These are phyloP conservation scores for Hesperia comma DNA, from an alignment of 2,888 invertebrate species.

Conservation along the genomic window DNA sequence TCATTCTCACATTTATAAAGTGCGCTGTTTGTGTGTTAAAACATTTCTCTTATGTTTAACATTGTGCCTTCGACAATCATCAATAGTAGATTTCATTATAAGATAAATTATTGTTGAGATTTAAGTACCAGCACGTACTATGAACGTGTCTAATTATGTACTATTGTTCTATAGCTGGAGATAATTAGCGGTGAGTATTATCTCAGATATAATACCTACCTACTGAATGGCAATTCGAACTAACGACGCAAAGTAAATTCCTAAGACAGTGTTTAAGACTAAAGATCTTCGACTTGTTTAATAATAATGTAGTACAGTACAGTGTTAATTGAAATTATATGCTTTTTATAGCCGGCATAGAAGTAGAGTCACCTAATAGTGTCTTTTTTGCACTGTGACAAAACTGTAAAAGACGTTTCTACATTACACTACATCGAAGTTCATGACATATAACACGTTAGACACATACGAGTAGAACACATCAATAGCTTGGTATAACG, in stretches of 20 bases:
- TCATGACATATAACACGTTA: too few relatives aligned
- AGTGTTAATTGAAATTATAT: too few relatives aligned
- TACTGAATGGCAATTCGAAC: background rate
- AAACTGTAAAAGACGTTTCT: too few relatives aligned
- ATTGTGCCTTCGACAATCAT: background rate
- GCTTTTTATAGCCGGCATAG: too few relatives aligned
- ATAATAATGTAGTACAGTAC: too few relatives aligned
- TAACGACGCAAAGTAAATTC: background rate
- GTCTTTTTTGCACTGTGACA: too few relatives aligned
- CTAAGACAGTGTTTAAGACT: background rate
- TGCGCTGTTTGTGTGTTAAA: background rate
- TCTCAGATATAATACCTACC: background rate
- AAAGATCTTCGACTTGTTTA: too few relatives aligned
- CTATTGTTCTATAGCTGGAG: slow-evolving; percentile 19
- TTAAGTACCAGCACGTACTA: slow-evolving; percentile 20
- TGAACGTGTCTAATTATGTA: slow-evolving; percentile 29
- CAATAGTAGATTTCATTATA: slow-evolving; percentile 13
- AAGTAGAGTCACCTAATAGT: too few relatives aligned
- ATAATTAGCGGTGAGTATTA: slow-evolving; percentile 19
- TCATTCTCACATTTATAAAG: too few relatives aligned
- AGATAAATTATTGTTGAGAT: slow-evolving; percentile 19
- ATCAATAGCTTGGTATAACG: too few relatives aligned
- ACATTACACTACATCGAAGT: too few relatives aligned
- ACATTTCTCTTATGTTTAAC: background rate
- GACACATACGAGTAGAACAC: too few relatives aligned